Conservation (phyloP, 2,888 invertebrate species). For the Acronicta leporina region DNA sequence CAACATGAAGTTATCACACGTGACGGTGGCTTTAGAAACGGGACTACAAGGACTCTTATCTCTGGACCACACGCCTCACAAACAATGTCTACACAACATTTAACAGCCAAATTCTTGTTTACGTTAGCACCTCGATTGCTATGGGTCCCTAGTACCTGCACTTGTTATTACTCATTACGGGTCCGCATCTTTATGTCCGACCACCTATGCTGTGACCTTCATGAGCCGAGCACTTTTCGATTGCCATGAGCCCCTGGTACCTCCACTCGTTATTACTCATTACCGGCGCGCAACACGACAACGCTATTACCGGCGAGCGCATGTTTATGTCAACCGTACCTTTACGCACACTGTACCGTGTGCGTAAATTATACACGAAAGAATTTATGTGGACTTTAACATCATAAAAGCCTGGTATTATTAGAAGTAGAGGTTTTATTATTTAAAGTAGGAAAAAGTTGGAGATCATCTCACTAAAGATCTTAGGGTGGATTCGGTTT, state of each 20-base stretch:
- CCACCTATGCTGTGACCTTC: conserved; percentile 26
- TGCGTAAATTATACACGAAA: conserved; percentile 27
- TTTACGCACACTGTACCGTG: conserved; percentile 1
- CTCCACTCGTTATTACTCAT: conserved; percentile 47
- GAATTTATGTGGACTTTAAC: conserved; percentile 12
- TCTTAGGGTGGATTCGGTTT: too few species aligned
- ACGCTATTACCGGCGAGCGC: conserved; percentile 41
- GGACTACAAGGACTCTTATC: background rate
- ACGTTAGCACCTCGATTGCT: background rate
- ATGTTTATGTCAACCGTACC: conserved; percentile 39
- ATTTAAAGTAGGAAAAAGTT: background rate
- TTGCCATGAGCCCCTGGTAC: conserved; percentile 33
- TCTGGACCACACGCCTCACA: background rate
- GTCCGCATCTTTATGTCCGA: conserved; percentile 19
- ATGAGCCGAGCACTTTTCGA: conserved; percentile 12
- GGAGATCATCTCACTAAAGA: too few species aligned
- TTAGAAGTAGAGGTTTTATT: background rate
- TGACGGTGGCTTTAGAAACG: background rate
- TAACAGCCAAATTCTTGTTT: too few species aligned
- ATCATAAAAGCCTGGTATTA: background rate
- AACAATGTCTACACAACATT: background rate
- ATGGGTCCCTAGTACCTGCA: conserved; percentile 2
- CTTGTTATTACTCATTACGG: background rate
- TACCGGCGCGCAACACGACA: conserved; percentile 37
- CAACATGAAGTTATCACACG: too few species aligned